A percentile compares a stretch with the other conserved stretches of the same genome.
Evolutionary conservation across 2,888 invertebrate species (phyloP).

Genomic region (Gonocerus acuteangulatus): DNA sequence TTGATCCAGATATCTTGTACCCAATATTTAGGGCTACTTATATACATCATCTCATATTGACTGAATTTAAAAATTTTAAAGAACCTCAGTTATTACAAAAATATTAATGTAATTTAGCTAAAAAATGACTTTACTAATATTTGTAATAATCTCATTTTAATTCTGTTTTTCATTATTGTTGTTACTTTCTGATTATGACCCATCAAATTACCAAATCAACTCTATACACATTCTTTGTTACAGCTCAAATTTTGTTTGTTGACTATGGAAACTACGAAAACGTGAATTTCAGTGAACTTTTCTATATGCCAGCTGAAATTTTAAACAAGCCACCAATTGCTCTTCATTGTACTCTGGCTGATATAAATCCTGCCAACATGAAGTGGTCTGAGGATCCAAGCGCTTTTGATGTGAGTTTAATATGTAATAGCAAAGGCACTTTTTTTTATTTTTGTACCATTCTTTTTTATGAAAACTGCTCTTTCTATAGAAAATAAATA

Average conservation of each 20-base stretch:
- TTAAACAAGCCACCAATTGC: slow-evolving; percentile 57
- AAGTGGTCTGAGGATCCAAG: neutral
- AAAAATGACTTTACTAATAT: no score
- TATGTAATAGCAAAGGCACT: no score
- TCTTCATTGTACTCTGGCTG: slow-evolving; percentile 60
- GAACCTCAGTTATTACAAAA: no score
- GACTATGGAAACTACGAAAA: slow-evolving; percentile 67
- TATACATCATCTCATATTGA: no score
- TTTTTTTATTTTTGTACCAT: neutral
- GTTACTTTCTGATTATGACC: neutral
- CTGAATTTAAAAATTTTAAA: no score
- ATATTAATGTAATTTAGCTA: no score
- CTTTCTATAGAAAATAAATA: no score
- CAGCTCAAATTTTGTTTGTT: slow-evolving; percentile 54
- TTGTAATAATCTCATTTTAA: neutral
- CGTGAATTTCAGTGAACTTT: slow-evolving; percentile 57
- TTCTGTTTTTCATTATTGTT: slow-evolving; percentile 39
- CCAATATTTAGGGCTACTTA: no score
- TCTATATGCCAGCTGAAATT: slow-evolving; percentile 56
- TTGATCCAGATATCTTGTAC: no score
- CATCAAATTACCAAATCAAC: no score
- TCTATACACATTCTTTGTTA: no score
- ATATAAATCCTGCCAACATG: slow-evolving; percentile 43
- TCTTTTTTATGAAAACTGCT: no score
- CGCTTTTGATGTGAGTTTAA: neutral